Percentiles rank a stretch among this genome's conserved stretches.
These are phyloP conservation scores for Tetramorium simillimum DNA, from an alignment of 1,140 invertebrate genomes.

Conservation along the genomic window DNA sequence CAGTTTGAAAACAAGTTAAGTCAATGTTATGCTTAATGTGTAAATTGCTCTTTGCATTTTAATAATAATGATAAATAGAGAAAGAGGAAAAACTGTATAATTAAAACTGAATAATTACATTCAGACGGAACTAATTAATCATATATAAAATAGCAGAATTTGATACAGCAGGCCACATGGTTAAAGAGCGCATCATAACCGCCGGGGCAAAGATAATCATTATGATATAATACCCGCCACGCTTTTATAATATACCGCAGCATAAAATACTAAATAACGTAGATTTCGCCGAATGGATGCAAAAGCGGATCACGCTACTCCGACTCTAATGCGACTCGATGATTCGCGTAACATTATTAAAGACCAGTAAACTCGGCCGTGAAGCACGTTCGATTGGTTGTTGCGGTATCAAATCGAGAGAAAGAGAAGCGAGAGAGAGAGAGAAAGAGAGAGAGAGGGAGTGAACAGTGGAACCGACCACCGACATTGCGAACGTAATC, in stretches of 20 bases:
- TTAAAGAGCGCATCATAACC: neutral
- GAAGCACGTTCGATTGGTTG: conserved; percentile 30
- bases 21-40: neutral
- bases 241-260: neutral
- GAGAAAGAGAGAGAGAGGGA: neutral
- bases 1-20: neutral
- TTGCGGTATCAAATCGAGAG: conserved; percentile 37
- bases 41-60: neutral
- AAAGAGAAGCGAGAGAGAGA: conserved; percentile 1
- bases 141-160: neutral
- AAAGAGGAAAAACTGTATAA: neutral
- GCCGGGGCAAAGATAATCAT: neutral
- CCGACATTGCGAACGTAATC: conserved; percentile 46
- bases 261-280: conserved; percentile 32
- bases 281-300: neutral
- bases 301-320: conserved; percentile 10
- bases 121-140: neutral
- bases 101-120: conserved; percentile 33
- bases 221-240: neutral
- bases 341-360: conserved; percentile 58
- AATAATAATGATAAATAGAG: neutral
- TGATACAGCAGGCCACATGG: too few species aligned
- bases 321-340: conserved; percentile 44
- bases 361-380: conserved; percentile 28
- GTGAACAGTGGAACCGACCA: conserved; percentile 7